Evolutionary conservation across 2,113 vertebrate genomes (phyloP), one percentile per base, ranked within the genome.

Genomic region (Propithecus coquereli): DNA sequence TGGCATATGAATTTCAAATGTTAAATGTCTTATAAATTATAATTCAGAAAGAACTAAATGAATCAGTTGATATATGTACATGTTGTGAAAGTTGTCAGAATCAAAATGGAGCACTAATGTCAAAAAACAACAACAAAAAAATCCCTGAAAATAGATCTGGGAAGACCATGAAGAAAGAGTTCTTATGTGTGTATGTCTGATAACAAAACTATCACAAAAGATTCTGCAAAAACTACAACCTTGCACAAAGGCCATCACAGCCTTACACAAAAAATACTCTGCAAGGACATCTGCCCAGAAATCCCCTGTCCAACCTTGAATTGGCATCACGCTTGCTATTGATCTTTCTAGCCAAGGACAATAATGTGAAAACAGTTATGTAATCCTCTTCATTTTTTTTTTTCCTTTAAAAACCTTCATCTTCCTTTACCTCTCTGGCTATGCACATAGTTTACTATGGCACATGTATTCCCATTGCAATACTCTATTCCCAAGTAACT

Each of bases 1-100:
- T 66, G 8, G 11, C 65, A 73, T 81, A 77, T 84, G 12, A 82
- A 81, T 57, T 86, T 22, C 12, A 86, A 66, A 94, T 80, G 7
- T 63, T 45, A 96, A 54, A 73, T 65, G 8, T 63, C 25, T 76
- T 65, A 84, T 12, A 81, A 84, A 80, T 71, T 94, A 70, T 73
- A 96, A 95, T 82, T 95, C 20, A 90, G 61, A 95, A 63, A 89
- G 4, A 10, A 86, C 10, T 45, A 65, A 86, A 82, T 25, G 83
- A 91, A 66, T 30, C 61, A 43, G n/a, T 95, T 13, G 0, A 45
- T 52, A 73, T 12, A 40, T 18, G n/a, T 16, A 3, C 8, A 59
- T 85, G 70, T 25, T 73, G 22, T 73, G 6, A 43, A 73, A 43
- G 70, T 14, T 73, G 23, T 73, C 70, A 43, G 22, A 73, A 73